phyloP scores from a whole-genome alignment of 2,113 vertebrate species.

The Petrocephalus microphthalmus region DNA sequence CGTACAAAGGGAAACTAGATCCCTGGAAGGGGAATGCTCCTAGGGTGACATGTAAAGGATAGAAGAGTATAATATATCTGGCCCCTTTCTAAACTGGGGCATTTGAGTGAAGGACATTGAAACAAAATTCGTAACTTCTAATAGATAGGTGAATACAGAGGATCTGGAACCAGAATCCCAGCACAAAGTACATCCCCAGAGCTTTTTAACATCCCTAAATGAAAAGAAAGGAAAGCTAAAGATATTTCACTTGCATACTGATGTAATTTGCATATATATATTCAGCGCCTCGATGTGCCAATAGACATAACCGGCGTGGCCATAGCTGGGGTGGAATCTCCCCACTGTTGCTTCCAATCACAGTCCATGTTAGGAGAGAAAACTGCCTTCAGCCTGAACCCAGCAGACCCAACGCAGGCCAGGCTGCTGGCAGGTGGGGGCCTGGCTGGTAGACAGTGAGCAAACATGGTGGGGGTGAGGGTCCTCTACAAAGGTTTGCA shows the following conservation, averaged over 20 bases:
- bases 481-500: not conserved
- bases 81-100: not conserved
- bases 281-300: not conserved
- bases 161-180: constrained; percentile 29
- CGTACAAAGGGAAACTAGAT: not conserved
- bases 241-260: not conserved
- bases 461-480: not conserved
- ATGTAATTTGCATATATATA: not conserved
- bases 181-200: not conserved
- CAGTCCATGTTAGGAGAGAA: not conserved
- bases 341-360: not conserved
- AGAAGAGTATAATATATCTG: not conserved
- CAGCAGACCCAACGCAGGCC: not conserved
- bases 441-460: not conserved
- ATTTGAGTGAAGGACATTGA: not conserved
- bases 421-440: not conserved
- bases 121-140: not conserved
- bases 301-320: constrained; percentile 12
- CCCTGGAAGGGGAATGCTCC: not conserved
- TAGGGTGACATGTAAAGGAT: not conserved
- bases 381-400: not conserved
- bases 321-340: constrained; percentile 7
- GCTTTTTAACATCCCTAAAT: not conserved
- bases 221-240: not conserved
- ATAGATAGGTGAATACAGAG: not conserved